These are phyloP conservation scores for Sitta carolinensis DNA, from an alignment of 2,797 vertebrate genomes.

Conservation along the genomic window DNA sequence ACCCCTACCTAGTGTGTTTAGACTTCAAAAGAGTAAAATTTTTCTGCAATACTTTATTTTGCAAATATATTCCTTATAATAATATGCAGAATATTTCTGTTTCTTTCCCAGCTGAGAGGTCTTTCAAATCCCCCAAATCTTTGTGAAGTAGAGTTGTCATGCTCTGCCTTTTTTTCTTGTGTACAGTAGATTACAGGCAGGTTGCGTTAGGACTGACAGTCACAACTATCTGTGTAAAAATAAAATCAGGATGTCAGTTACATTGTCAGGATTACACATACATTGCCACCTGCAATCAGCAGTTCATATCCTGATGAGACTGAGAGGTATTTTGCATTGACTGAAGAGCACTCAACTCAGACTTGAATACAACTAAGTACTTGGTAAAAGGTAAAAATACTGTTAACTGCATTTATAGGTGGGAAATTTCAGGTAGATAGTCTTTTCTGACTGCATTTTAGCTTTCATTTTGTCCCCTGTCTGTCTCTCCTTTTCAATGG, in stretches of 20 bases:
- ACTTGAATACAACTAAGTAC: not conserved
- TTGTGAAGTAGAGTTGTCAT: not conserved
- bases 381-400: not conserved
- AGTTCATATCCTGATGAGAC: not conserved
- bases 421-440: not conserved
- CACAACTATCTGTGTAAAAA: not conserved
- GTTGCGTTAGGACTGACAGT: not conserved
- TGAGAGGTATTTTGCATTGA: not conserved
- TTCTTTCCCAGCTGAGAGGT: not conserved
- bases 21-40: not conserved
- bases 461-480: not conserved
- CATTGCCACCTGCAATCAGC: not conserved
- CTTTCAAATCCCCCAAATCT: not conserved
- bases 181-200: not conserved
- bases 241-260: not conserved
- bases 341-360: not conserved
- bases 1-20: not conserved
- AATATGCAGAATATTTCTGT: not conserved
- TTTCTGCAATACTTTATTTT: not conserved
- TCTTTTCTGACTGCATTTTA: not conserved
- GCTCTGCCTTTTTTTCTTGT: not conserved
- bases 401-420: not conserved
- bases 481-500: not conserved
- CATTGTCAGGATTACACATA: not conserved
- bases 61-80: not conserved